A percentile compares a stretch with the other conserved stretches of the same genome.
Evolutionary conservation across 2,888 invertebrate species (phyloP).

Genomic region (Leucophenga montana): DNA sequence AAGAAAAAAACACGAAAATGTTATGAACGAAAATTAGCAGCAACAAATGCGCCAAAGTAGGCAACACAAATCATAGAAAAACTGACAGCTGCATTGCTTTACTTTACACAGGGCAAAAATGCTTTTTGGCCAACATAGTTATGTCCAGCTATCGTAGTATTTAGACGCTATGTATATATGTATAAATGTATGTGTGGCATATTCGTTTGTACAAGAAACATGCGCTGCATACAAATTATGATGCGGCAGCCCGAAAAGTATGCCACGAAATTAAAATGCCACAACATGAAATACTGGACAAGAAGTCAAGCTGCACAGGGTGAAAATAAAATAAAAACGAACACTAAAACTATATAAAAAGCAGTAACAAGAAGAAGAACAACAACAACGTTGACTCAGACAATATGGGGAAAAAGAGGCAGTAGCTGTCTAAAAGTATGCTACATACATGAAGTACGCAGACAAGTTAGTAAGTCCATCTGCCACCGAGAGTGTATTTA

Average conservation of each 20-base stretch:
- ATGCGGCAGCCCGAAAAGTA: slow-evolving; percentile 52
- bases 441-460: not conserved
- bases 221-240: slow-evolving; percentile 59
- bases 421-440: slow-evolving; percentile 8
- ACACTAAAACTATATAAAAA: not conserved
- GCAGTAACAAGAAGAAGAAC: not conserved
- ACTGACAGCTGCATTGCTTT: slow-evolving; percentile 44
- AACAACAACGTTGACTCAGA: too few species aligned
- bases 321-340: slow-evolving; percentile 8
- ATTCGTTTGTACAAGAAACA: slow-evolving; percentile 34
- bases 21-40: slow-evolving; percentile 2
- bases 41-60: slow-evolving; percentile 47
- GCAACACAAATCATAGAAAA: slow-evolving; percentile 54
- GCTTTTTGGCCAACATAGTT: slow-evolving; percentile 10
- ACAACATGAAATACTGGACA: slow-evolving; percentile 64
- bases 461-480: slow-evolving; percentile 11
- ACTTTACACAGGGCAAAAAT: slow-evolving; percentile 4
- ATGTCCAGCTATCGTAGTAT: too few species aligned
- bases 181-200: slow-evolving; percentile 32
- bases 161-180: too few species aligned
- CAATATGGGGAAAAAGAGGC: too few species aligned
- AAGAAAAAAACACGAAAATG: not conserved
- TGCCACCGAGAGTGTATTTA: not conserved
- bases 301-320: slow-evolving; percentile 44
- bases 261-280: slow-evolving; percentile 63